A percentile compares a stretch with the other conserved stretches of the same genome.
These are phyloP conservation scores for Arctia plantaginis DNA, from an alignment of 2,888 invertebrate genomes.

Conservation along the genomic window DNA sequence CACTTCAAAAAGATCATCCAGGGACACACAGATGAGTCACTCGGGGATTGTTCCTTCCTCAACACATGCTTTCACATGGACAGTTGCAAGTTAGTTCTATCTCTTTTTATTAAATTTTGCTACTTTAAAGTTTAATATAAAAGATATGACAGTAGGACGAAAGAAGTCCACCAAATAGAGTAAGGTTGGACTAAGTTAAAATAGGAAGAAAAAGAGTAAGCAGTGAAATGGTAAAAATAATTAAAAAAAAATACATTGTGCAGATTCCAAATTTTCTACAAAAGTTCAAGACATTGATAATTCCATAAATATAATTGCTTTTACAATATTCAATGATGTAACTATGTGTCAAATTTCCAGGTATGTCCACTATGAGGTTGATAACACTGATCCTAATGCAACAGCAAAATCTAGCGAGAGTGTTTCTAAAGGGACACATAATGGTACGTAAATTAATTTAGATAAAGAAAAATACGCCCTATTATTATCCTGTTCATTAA, in stretches of 20 bases:
- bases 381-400: slow-evolving; percentile 87
- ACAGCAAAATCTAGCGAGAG: slow-evolving; percentile 65
- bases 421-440: slow-evolving; percentile 61
- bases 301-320: neutral
- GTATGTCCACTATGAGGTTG: slow-evolving; percentile 99
- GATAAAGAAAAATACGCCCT: neutral
- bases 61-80: slow-evolving; percentile 99
- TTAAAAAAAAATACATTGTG: neutral
- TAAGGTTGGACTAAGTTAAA: neutral
- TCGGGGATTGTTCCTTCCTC: slow-evolving; percentile 98
- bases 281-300: neutral
- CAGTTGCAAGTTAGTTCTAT: slow-evolving; percentile 92
- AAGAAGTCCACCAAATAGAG: neutral
- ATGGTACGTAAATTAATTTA: slow-evolving; percentile 59
- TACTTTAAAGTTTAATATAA: neutral
- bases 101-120: neutral
- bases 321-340: neutral
- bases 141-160: too few relatives aligned
- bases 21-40: slow-evolving; percentile 96
- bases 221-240: too few relatives aligned
- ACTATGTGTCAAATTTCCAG: slow-evolving; percentile 67
- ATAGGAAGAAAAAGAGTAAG: too few relatives aligned
- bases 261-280: too few relatives aligned
- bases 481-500: neutral
- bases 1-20: slow-evolving; percentile 99